Conservation (phyloP, 2,888 invertebrate genomes). For the Thymelicus sylvestris region DNA sequence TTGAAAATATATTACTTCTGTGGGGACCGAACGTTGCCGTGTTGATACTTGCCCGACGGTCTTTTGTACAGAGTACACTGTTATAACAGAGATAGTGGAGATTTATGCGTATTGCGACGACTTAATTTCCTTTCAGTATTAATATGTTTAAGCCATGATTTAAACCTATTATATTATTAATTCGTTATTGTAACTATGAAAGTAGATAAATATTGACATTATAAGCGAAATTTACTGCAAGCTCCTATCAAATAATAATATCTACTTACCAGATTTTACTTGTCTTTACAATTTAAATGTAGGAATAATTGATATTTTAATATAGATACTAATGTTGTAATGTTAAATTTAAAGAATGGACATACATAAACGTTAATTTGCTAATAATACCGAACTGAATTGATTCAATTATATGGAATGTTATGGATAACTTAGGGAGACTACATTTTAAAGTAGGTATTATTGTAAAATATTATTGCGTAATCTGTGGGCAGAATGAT, state of each 20-base stretch:
- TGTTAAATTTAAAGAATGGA: too few relatives aligned
- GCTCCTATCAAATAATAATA: slow-evolving; percentile 1
- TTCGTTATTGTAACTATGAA: slow-evolving; percentile 10
- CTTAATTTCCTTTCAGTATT: slow-evolving; percentile 53
- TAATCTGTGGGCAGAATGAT: slow-evolving; percentile 75
- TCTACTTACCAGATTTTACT: background rate
- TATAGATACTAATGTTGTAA: too few relatives aligned
- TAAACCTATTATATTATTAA: slow-evolving; percentile 55
- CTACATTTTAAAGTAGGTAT: slow-evolving; percentile 35
- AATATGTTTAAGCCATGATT: slow-evolving; percentile 45
- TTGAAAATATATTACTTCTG: slow-evolving; percentile 80
- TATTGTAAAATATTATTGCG: slow-evolving; percentile 45
- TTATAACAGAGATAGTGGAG: slow-evolving; percentile 73
- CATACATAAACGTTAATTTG: too few relatives aligned
- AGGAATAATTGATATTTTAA: too few relatives aligned
- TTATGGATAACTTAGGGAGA: slow-evolving; percentile 3
- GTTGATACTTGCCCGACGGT: slow-evolving; percentile 60
- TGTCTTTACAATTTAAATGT: too few relatives aligned
- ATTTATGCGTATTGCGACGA: slow-evolving; percentile 51
- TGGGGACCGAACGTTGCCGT: slow-evolving; percentile 58
- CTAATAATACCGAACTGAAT: too few relatives aligned
- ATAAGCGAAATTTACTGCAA: background rate
- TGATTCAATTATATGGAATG: background rate
- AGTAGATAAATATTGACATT: slow-evolving; percentile 4
- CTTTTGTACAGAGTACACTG: slow-evolving; percentile 69